Conservation (phyloP, 2,113 vertebrate genomes). For the Sphaerodactylus townsendi region DNA sequence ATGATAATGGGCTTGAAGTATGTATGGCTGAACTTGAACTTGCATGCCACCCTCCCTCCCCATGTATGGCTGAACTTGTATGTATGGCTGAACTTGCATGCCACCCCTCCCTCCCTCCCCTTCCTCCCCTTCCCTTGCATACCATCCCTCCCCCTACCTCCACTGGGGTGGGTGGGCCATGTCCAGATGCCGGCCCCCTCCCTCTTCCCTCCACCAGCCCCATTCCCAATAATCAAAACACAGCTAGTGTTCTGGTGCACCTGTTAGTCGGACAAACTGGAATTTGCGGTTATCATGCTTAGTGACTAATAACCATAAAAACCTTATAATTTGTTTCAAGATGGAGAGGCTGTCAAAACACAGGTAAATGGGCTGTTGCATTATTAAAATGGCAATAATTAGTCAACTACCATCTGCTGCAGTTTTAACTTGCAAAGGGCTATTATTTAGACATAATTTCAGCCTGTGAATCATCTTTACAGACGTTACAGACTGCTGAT, state of each 20-base stretch:
- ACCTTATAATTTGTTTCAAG: not conserved
- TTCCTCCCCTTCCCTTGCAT: too few relatives aligned
- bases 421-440: not conserved
- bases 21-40: not conserved
- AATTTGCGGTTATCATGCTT: not conserved
- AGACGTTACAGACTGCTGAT: conserved; percentile 1
- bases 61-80: too few relatives aligned
- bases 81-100: too few relatives aligned
- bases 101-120: too few relatives aligned
- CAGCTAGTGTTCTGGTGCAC: not conserved
- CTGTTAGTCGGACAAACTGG: not conserved
- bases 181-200: too few relatives aligned
- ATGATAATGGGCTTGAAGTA: not conserved
- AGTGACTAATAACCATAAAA: not conserved
- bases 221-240: too few relatives aligned
- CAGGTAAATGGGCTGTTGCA: not conserved
- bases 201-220: too few relatives aligned
- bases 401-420: not conserved
- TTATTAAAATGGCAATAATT: not conserved
- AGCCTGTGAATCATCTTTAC: not conserved
- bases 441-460: conserved; percentile 8
- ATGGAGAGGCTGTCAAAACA: not conserved
- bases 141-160: too few relatives aligned
- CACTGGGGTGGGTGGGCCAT: too few relatives aligned
- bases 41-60: too few relatives aligned